Evolutionary conservation across 2,888 invertebrate species (phyloP), one percentile per base, ranked within the genome.

Genomic region (Biston betularia): DNA sequence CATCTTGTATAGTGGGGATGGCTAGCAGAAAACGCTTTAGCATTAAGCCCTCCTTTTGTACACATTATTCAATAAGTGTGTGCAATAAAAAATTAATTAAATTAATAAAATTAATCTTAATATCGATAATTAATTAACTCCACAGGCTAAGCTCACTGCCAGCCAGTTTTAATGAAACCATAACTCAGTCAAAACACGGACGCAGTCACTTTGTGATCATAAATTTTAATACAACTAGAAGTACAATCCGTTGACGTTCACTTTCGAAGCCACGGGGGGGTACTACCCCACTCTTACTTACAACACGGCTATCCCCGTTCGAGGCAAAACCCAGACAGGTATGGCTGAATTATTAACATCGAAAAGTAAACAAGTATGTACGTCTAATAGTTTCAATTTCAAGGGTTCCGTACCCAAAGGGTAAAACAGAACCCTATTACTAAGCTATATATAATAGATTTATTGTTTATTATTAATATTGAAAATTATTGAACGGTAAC

Each of bases 191-290:
- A 54, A 59, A 63, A 54, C 53, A 35, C 58, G 64, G 48, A 34
- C 48, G 55, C 6, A 33, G 42, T 35, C 33, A 52, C 38, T n/a
- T n/a, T 40, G 56, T 53, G 12, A 55, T 50, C 60, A 65, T 65
- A 65, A 55, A 65, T 65, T 60, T 65, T 55, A 60, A 65, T 65
- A 65, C 56, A 44, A 54, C 58, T 64, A 64, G 55, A 55, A 60
- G 55, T 60, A 50, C 55, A 56, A 65, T 65, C 60, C 59, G 4
- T 54, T 3, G 33, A 45, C 33, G 65, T 38, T 65, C 55, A 65
- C 60, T 65, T 65, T 50, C 55, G 45, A 65, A 59, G 59, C 42
- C 40, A 33, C 15, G 57, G 14, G 57, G 48, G 49, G n/a, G 46
- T n/a, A 12, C 0, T 35, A 12, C 4, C 58, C n/a, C 9, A 38